Percentiles rank a stretch among this genome's conserved stretches.
Conservation (phyloP, 2,888 invertebrate species). For the Synergus japonicus region DNA sequence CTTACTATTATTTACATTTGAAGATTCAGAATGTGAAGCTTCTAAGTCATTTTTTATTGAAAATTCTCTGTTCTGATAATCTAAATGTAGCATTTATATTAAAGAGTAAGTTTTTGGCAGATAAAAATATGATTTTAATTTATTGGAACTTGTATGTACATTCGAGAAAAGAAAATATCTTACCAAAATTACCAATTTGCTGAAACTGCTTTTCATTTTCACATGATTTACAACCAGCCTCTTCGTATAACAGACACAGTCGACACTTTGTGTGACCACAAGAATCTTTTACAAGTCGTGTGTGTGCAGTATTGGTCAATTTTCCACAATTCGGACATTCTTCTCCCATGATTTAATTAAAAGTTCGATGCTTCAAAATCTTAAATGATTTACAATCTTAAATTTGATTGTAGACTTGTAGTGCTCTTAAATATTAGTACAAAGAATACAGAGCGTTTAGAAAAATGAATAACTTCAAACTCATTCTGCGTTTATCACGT, state of each 20-base stretch:
- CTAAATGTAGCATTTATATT: neutral
- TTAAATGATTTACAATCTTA: too few species aligned
- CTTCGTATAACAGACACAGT: conserved; percentile 84
- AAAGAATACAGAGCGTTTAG: too few species aligned
- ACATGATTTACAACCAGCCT: conserved; percentile 82
- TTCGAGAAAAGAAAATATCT: neutral
- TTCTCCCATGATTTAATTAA: conserved; percentile 62
- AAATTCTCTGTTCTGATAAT: neutral
- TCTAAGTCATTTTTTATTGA: neutral
- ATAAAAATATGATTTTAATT: neutral
- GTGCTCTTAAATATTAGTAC: neutral
- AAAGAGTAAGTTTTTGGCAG: neutral
- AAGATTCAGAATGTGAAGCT: conserved; percentile 19
- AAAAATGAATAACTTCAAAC: neutral
- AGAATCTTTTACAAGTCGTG: conserved; percentile 84
- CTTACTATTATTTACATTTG: conserved; percentile 7
- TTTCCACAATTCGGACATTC: conserved; percentile 82
- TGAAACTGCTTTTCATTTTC: conserved; percentile 45
- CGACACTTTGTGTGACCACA: conserved; percentile 89
- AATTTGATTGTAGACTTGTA: too few species aligned
- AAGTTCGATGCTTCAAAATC: too few species aligned
- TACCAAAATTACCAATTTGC: conserved; percentile 33
- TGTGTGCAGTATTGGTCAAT: conserved; percentile 79
- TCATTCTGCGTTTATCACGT: neutral
- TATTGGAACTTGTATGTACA: neutral